Base-by-base conservation (phyloP, 1,140 invertebrate species). In the Eulimnadia texana region DNA sequence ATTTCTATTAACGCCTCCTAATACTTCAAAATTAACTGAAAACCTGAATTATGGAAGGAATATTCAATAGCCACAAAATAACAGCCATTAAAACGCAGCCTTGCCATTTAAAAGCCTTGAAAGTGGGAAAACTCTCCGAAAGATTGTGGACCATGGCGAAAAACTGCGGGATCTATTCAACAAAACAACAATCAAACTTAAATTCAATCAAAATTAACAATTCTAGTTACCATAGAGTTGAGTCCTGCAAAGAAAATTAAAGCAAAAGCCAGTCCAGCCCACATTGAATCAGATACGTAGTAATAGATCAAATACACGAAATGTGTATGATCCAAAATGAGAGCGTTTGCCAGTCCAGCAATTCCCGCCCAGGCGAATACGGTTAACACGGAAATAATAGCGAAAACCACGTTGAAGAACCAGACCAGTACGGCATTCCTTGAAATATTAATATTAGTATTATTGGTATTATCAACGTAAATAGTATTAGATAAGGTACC, bases 161-260 rank as follows among this genome's bases (percentile, higher is more conserved):
- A 2, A 33, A n/a, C 6, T 52, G 27, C 1, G 60, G 60, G 19
- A 61, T 25, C 60, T 61, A 47, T 55, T 23, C 20, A 58, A 19
- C 0, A 1, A 42, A n/a, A 25, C 19, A 2, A 1, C 19, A 16
- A 57, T 16, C 27, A 9, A 25, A 2, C 2, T 27, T 11, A 16
- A 20, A 22, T 1, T 59, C 33, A 59, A 19, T 49, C 28, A 60
- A 3, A 60, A 52, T 13, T 22, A 23, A 10, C 6, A 23, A 20
- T 27, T 16, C 19, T 49, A 20, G 13, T 53, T 61, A 61, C 60
- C 49, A 61, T 52, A 29, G 49, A 28, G 20, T 61, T 61, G 13
- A 61, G n/a, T 52, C 60, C 60, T 23, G 60, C 50, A 23, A 61
- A 29, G 53, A 61, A 55, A 28, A 61, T 55, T 11, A 61, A 51